Base-by-base conservation (phyloP, 2,888 invertebrate genomes). In the Eupithecia abbreviata region DNA sequence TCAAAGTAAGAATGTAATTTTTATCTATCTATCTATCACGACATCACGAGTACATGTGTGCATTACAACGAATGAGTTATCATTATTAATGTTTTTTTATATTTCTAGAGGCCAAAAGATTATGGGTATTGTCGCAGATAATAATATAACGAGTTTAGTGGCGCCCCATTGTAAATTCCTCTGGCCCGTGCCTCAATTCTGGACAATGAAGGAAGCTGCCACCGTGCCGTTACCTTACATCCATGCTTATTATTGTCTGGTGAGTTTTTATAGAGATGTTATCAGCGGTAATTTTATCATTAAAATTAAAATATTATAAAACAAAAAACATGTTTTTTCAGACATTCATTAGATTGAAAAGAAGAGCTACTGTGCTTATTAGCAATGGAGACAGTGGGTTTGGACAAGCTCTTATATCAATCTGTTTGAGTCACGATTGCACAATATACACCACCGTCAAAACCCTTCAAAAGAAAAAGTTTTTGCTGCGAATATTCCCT, bases 191-290 rank as follows among this genome's bases (percentile, higher is more conserved):
- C 97, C 97, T 0, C 92, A 96, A 3, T 82, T 90, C 9, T 97
- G 97, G 97, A 93, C 94, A 2, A 85, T 97, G 42, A 95, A 96
- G 84, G 96, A 97, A 80, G 97, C 96, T 2, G 96, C 96, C 3
- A 96, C 97, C 0, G 95, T 97, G 2, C 97, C 97, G 0, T 96
- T 97, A 62, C 96, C 97, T 0, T 97, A 97, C 83, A 90, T 91
- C 41, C 95, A 96, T n/a, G 55, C 55, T n/a, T 55, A 55, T 55
- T 55, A 84, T 66, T 83, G 84, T 42, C 75, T 85, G 65, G 85
- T 85, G 74, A 80, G 76, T 65, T 65, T 30, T 62, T 9, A 10
- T 4, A 3, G 5, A 30, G 30, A 30, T 30, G 30, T 30, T 30
- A 30, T 30, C 30, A 30, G 30, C 30, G 30, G 30, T 30, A 30